Evolutionary conservation across 2,888 invertebrate species (phyloP), one percentile per base, ranked within the genome.

Genomic region (Xylota sylvarum): DNA sequence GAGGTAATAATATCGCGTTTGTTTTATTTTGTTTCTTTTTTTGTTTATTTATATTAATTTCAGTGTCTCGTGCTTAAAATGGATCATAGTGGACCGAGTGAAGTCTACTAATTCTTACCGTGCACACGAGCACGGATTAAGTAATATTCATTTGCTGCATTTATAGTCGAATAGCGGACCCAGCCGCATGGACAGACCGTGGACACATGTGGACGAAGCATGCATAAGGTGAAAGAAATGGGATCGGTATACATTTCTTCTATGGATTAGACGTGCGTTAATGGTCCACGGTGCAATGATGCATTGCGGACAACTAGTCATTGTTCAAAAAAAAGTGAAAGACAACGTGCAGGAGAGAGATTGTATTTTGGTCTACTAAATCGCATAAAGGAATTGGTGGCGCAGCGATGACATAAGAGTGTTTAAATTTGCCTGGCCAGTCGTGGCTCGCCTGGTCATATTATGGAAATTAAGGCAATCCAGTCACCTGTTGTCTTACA

Each of bases 271-370:
- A 65, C 48, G 76, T 85, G 84, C 84, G 84, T 85, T 84, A 65
- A 76, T 85, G 65, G 79, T 74, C 35, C 74, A 43, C 58, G 14
- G 74, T 84, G 79, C 35, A 72, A 74, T 80, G 74, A 85, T 85
- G 69, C 80, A 85, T 80, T 80, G 70, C 74, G 43, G 32, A 43
- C 62, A 70, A 58, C 48, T 30, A 65, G 73, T 64, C 74, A 79
- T 80, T 85, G 84, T 85, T 80, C 37, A 58, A 69, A 50, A 78
- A n/a, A 79, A 78, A 79, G 79, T 74, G 80, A 84, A 84, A 84
- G 73, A 64, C 73, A 48, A 40, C 40, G n/a, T 40, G 7, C n/a
- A n/a, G 17, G 14, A 12, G 43, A 79, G 55, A 79, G 19, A 72
- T 65, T 72, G 62, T 64, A 52, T 9, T 48, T 79, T 48, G 48